Percentiles rank a stretch among this genome's conserved stretches.
phyloP scores from a whole-genome alignment of 1,140 invertebrate species.

The Drosophila arawakana region DNA sequence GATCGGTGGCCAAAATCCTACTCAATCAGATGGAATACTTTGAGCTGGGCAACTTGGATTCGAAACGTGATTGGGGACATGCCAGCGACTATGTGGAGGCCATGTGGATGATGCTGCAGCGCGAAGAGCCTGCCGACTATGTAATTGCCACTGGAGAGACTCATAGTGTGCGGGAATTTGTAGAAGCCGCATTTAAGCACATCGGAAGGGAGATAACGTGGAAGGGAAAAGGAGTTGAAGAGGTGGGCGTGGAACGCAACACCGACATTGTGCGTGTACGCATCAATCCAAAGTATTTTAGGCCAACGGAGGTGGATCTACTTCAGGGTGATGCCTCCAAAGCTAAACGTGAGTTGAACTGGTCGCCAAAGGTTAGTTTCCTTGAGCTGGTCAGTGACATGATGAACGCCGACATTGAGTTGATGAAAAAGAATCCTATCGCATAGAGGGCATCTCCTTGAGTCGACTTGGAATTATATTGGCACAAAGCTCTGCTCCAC shows the following conservation, averaged over 20 bases:
- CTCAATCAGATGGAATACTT: constrained; percentile 94
- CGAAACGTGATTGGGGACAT: constrained; percentile 99
- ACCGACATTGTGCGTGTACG: constrained; percentile 93
- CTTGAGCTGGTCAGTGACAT: constrained; percentile 96
- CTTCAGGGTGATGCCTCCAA: constrained; percentile 96
- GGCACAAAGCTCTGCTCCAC: constrained; percentile 65
- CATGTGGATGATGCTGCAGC: constrained; percentile 99
- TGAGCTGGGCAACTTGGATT: constrained; percentile 98
- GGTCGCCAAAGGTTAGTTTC: constrained; percentile 95
- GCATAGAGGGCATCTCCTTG: constrained; percentile 86
- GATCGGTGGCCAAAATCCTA: constrained; percentile 98
- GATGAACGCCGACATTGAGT: constrained; percentile 95
- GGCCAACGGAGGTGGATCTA: constrained; percentile 98
- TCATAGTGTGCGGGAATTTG: constrained; percentile 98
- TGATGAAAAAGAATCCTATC: constrained; percentile 97
- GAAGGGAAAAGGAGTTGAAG: constrained; percentile 93
- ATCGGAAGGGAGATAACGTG: constrained; percentile 91
- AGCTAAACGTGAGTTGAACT: constrained; percentile 93
- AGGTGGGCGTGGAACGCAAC: constrained; percentile 94
- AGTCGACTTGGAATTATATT: constrained; percentile 22
- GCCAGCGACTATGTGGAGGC: constrained; percentile 99
- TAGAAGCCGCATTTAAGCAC: constrained; percentile 94
- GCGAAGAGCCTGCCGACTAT: constrained; percentile 96
- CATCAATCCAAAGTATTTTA: constrained; percentile 97
- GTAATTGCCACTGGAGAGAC: constrained; percentile 98